Percentiles rank a stretch among this genome's conserved stretches.
phyloP scores from a whole-genome alignment of 1,140 invertebrate species.

The Cydia pomonella region DNA sequence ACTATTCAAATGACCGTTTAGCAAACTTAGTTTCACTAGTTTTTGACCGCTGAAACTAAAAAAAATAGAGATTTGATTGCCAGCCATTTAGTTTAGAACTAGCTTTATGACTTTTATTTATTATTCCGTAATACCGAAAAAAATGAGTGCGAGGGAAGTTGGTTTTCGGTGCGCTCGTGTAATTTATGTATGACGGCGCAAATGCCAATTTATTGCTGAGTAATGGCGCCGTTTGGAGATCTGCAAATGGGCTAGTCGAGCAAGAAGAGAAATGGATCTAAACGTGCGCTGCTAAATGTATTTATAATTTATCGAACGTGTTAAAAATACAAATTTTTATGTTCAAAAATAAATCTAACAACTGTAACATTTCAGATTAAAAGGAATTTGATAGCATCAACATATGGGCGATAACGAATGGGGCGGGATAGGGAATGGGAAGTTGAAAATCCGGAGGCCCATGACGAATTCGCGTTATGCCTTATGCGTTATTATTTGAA shows the following conservation, averaged over 20 bases:
- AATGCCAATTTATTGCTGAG: constrained; percentile 81
- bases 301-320: constrained; percentile 74
- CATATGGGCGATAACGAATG: constrained; percentile 15
- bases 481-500: background rate
- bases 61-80: background rate
- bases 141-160: constrained; percentile 73
- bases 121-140: constrained; percentile 46
- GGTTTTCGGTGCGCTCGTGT: constrained; percentile 71
- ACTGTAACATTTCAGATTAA: background rate
- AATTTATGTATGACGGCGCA: constrained; percentile 80
- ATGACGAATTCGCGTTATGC: background rate
- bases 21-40: background rate
- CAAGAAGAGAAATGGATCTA: constrained; percentile 76
- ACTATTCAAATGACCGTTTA: background rate
- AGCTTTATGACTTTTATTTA: constrained; percentile 21
- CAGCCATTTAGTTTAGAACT: constrained; percentile 17
- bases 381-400: background rate
- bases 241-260: constrained; percentile 77
- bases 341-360: constrained; percentile 34
- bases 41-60: background rate
- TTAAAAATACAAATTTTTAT: constrained; percentile 72
- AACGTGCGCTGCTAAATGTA: constrained; percentile 73
- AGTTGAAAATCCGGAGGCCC: background rate
- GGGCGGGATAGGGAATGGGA: background rate
- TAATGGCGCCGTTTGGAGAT: constrained; percentile 79